Evolutionary conservation across 2,113 vertebrate species (phyloP), one percentile per base, ranked within the genome.

Genomic region (Leptobrachium leishanense): DNA sequence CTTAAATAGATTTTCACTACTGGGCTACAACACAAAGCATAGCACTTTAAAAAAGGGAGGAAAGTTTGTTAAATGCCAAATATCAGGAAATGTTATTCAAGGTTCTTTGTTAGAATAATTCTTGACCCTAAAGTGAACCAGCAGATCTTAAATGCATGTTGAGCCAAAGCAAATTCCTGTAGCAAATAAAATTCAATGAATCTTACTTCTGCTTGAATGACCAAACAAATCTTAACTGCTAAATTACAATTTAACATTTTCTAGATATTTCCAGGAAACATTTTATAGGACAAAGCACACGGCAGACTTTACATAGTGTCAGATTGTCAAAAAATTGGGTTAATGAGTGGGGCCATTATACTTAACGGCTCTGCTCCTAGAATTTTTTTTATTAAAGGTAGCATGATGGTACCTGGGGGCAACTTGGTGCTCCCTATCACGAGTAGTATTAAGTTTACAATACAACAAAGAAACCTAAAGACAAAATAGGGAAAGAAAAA

Each of bases 81-180:
- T 65, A 79, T 81, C 41, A 81, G 88, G 76, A 85, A 90, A 89
- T 88, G 87, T 82, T 90, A 85, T 78, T 85, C 83, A 89, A 84
- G 83, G 85, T 82, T 85, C 73, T 84, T 90, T 86, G 86, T 75
- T 87, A 87, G 91, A 89, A 88, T 81, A 88, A 84, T 89, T 82
- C 82, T 84, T 85, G 85, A 91, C 86, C 91, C 89, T 81, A 5
- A 15, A 86, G 66, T 88, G 91, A 92, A 91, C 90, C 84, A 90
- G 84, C 86, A 90, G 88, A 84, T 89, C 89, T 90, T 91, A 89
- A 93, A 91, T 87, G 70, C 72, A 76, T 77, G 84, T 85, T 85
- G 77, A 86, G 82, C 84, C 88, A 87, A 86, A 85, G 86, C 71
- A 86, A 89, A 86, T 87, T 89, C 88, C 87, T 86, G 50, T 1